Percentiles rank a stretch among this genome's conserved stretches.
Conservation (phyloP, 2,113 vertebrate genomes). For the Nycticebus coucang region DNA sequence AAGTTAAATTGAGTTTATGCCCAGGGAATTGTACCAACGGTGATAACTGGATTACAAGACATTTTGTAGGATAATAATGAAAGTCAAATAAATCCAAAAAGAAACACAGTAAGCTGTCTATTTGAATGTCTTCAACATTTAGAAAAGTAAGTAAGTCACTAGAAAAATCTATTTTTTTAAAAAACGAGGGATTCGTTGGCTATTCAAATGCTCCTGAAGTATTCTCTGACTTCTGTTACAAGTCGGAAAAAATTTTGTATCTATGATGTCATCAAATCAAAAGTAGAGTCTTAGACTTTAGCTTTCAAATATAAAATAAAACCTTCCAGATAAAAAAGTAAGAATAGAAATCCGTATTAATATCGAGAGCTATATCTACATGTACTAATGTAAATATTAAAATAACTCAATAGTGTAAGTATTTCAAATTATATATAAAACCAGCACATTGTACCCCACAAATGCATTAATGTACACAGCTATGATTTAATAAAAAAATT, state of each 20-base stretch:
- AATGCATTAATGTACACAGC: no score
- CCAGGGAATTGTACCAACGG: conserved; percentile 54
- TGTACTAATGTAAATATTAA: background rate
- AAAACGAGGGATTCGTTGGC: background rate
- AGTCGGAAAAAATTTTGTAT: background rate
- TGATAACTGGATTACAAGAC: conserved; percentile 35
- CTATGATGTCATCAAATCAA: background rate
- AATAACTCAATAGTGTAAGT: background rate
- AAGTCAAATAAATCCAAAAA: conserved; percentile 45
- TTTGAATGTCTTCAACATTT: conserved; percentile 38
- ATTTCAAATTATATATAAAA: no score
- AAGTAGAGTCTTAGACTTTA: conserved; percentile 37
- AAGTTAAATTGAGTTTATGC: conserved; percentile 54
- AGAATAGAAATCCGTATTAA: background rate
- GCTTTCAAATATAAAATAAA: conserved; percentile 35
- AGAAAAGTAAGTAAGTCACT: conserved; percentile 25
- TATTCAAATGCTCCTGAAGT: background rate
- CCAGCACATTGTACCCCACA: no score
- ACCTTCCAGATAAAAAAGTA: background rate
- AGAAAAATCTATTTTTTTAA: background rate
- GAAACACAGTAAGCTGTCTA: background rate
- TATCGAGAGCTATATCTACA: background rate
- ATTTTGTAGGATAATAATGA: conserved; percentile 51
- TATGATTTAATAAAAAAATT: background rate
- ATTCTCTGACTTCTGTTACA: background rate